Conservation (phyloP, 2,888 invertebrate species). For the Pammene aurita region DNA sequence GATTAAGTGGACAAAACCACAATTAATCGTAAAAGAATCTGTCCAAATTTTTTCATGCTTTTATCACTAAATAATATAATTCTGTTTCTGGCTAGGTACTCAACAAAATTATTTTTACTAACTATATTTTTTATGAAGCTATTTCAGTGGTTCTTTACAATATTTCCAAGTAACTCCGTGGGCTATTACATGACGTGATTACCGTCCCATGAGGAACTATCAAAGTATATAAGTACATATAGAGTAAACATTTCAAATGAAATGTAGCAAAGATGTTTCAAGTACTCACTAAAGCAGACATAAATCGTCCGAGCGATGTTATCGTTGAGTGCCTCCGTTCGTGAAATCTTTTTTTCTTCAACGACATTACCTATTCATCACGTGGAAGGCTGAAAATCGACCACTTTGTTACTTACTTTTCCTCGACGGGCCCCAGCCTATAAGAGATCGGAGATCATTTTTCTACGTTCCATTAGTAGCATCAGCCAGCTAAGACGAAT, state of each 20-base stretch:
- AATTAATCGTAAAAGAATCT: too few relatives aligned
- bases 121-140: too few relatives aligned
- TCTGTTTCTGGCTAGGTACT: too few relatives aligned
- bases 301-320: constrained; percentile 57
- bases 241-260: constrained; percentile 18
- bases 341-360: constrained; percentile 56
- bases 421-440: constrained; percentile 50
- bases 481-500: constrained; percentile 66
- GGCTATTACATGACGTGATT: too few relatives aligned
- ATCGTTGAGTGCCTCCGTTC: constrained; percentile 51
- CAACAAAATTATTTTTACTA: too few relatives aligned
- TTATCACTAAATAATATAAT: too few relatives aligned
- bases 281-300: constrained; percentile 38
- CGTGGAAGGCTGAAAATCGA: constrained; percentile 63
- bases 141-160: too few relatives aligned
- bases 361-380: constrained; percentile 71
- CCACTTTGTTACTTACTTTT: constrained; percentile 62
- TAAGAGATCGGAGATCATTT: constrained; percentile 68
- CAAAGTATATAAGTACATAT: neutral
- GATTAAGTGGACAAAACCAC: too few relatives aligned
- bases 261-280: constrained; percentile 34
- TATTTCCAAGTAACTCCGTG: too few relatives aligned
- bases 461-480: constrained; percentile 68
- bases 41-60: too few relatives aligned
- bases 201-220: neutral